Evolutionary conservation across 2,888 invertebrate species (phyloP).

Genomic region (Drosophila conformis): DNA sequence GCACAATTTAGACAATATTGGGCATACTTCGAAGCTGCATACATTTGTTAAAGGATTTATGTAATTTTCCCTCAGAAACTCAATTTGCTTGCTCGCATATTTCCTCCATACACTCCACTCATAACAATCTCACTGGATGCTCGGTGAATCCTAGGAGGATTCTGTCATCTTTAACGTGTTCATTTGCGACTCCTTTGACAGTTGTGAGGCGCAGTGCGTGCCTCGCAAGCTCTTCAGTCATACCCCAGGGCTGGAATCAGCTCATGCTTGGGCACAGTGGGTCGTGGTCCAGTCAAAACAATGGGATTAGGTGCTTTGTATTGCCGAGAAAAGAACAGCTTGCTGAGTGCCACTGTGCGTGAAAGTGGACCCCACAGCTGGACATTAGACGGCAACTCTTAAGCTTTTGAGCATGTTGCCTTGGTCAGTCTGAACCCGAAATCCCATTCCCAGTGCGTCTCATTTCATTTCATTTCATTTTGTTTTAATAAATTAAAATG

Average conservation of each 20-base stretch:
- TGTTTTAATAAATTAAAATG: conserved; percentile 85
- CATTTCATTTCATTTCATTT: conserved; percentile 70
- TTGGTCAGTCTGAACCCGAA: conserved; percentile 15
- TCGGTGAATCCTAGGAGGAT: conserved; percentile 44
- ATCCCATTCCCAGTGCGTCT: conserved; percentile 24
- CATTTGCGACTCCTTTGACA: conserved; percentile 66
- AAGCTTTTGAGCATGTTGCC: conserved; percentile 12
- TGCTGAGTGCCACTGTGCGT: conserved; percentile 23
- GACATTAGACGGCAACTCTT: conserved; percentile 8
- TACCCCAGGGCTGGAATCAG: conserved; percentile 7
- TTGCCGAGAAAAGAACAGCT: not conserved
- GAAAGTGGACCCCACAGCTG: conserved; percentile 13
- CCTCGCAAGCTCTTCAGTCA: conserved; percentile 16
- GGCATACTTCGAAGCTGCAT: not conserved
- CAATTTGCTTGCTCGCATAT: not conserved
- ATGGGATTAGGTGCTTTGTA: not conserved
- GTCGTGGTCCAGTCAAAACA: conserved; percentile 1
- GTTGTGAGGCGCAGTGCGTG: conserved; percentile 47
- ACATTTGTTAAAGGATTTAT: not conserved
- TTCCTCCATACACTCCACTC: conserved; percentile 3
- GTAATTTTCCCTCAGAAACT: not conserved
- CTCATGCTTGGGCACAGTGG: conserved; percentile 16
- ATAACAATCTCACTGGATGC: conserved; percentile 29
- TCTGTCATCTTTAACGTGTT: conserved; percentile 72
- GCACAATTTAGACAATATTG: not conserved